phyloP scores from a whole-genome alignment of 2,113 vertebrate species.

The Corythornis vintsioides region DNA sequence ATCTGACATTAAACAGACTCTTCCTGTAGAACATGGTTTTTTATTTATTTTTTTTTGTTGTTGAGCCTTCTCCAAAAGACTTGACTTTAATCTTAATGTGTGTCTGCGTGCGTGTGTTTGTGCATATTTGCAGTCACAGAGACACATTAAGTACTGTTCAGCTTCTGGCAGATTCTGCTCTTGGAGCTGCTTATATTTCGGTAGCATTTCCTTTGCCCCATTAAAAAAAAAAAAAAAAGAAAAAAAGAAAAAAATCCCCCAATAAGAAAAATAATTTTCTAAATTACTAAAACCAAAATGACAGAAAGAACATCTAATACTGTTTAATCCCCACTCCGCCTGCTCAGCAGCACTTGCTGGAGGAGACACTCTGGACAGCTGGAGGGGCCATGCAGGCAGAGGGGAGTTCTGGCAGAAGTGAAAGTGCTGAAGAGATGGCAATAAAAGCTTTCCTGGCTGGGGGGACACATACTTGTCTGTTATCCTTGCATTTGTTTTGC shows the following conservation, averaged over 20 bases:
- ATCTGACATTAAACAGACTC: slow-evolving; percentile 12
- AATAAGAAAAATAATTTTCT: background rate
- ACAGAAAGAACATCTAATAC: background rate
- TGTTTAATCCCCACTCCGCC: background rate
- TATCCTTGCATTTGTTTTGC: background rate
- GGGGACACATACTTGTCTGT: background rate
- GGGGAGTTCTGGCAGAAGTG: slow-evolving; percentile 11
- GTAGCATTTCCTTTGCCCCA: background rate
- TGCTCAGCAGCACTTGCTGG: slow-evolving; percentile 21
- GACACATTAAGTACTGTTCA: background rate
- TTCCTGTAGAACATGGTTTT: slow-evolving; percentile 19
- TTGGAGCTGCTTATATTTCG: background rate
- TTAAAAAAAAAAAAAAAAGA: background rate
- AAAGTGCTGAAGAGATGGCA: slow-evolving; percentile 24
- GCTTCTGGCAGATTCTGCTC: background rate
- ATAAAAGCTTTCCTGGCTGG: background rate
- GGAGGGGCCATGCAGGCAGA: background rate
- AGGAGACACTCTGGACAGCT: slow-evolving; percentile 45
- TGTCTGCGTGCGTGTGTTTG: background rate
- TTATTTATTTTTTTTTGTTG: slow-evolving; percentile 40
- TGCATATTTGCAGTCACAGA: background rate
- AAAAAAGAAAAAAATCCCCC: background rate
- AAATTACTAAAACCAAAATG: background rate
- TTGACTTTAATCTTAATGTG: background rate
- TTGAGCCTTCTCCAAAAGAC: background rate